Evolutionary conservation across 2,113 vertebrate species (phyloP).

Genomic region (Paradoxurus hermaphroditus): DNA sequence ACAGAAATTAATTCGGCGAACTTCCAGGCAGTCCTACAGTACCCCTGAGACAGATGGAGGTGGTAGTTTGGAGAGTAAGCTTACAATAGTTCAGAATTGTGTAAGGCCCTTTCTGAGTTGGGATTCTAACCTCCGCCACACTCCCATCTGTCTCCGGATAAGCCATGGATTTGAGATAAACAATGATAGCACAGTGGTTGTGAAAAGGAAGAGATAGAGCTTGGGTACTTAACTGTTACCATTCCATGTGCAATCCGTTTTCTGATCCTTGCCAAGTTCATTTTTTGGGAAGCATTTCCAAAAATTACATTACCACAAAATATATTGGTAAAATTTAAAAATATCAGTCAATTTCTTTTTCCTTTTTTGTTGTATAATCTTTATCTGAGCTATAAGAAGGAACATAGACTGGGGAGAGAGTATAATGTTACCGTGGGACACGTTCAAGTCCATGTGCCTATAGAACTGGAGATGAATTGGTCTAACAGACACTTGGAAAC

Average conservation of each 20-base stretch:
- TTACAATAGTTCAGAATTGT: not conserved
- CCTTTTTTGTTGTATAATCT: not conserved
- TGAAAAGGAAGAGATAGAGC: not conserved
- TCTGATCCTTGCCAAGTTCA: not conserved
- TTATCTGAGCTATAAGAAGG: not conserved
- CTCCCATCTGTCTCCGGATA: not conserved
- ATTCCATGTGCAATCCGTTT: not conserved
- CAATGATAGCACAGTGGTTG: not conserved
- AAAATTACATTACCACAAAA: not conserved
- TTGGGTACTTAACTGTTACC: not conserved
- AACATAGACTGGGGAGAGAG: not conserved
- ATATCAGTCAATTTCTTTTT: not conserved
- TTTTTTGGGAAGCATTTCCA: slow-evolving; percentile 14
- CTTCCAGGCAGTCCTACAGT: not conserved
- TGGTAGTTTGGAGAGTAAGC: not conserved
- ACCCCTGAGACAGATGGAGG: not conserved
- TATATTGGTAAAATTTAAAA: not conserved
- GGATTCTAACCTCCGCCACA: not conserved
- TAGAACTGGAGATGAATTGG: not conserved
- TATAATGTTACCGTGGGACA: not conserved
- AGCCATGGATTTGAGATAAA: not conserved
- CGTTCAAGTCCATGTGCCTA: not conserved
- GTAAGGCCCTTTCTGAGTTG: not conserved
- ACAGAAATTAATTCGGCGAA: not conserved
- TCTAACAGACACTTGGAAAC: not conserved